Conservation (phyloP, 2,888 invertebrate genomes). For the Hypsopygia costalis region DNA sequence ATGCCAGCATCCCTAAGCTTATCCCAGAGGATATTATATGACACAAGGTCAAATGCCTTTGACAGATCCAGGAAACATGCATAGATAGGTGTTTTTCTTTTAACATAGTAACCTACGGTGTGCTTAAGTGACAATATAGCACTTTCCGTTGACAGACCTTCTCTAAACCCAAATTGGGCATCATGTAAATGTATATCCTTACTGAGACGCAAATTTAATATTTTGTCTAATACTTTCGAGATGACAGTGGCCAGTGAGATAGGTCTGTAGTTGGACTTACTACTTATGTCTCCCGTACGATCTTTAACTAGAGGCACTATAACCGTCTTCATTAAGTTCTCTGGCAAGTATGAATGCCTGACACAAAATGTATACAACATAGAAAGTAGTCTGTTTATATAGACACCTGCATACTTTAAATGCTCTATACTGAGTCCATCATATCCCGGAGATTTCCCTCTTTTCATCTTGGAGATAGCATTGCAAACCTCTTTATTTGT, state of each 20-base stretch:
- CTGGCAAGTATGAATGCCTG: no score
- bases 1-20: conserved; percentile 2
- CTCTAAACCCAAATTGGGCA: conserved; percentile 22
- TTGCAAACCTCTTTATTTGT: not conserved
- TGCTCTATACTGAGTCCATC: conserved; percentile 21
- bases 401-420: conserved; percentile 14
- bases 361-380: conserved; percentile 11
- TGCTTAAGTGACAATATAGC: conserved; percentile 12
- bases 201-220: conserved; percentile 17
- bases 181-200: conserved; percentile 16
- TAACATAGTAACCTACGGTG: conserved; percentile 9
- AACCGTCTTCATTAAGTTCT: no score
- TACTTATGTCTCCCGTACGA: conserved; percentile 17
- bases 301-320: conserved; percentile 10
- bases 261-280: conserved; percentile 21
- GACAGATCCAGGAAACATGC: conserved; percentile 11
- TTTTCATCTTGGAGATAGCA: conserved; percentile 4
- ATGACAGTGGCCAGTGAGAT: conserved; percentile 22
- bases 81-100: conserved; percentile 8
- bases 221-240: conserved; percentile 18
- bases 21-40: conserved; percentile 12
- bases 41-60: conserved; percentile 12
- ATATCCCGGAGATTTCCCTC: conserved; percentile 21
- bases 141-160: not conserved
- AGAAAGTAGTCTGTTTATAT: conserved; percentile 15